These are phyloP conservation scores for Daktulosphaira vitifoliae DNA, from an alignment of 1,140 invertebrate genomes.

Conservation along the genomic window DNA sequence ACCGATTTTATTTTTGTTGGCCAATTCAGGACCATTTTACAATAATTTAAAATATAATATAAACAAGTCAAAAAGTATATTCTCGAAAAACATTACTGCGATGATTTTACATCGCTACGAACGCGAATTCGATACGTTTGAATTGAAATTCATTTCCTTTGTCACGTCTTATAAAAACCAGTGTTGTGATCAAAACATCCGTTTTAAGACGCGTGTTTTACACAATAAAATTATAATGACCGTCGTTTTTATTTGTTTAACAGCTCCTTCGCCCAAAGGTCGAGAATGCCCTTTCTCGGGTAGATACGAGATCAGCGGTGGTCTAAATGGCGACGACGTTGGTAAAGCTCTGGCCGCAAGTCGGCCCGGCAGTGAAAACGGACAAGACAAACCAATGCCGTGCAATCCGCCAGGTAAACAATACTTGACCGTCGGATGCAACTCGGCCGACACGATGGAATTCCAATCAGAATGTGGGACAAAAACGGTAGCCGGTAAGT, in stretches of 20 bases:
- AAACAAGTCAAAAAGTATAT: too few species aligned
- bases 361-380: constrained; percentile 22
- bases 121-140: too few species aligned
- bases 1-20: too few species aligned
- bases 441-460: constrained; percentile 50
- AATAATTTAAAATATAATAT: too few species aligned
- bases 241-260: constrained; percentile 19
- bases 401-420: constrained; percentile 34
- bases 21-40: too few species aligned
- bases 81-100: too few species aligned
- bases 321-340: constrained; percentile 30
- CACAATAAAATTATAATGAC: too few species aligned
- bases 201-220: too few species aligned
- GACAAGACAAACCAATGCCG: constrained; percentile 10
- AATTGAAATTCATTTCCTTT: too few species aligned
- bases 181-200: too few species aligned
- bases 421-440: constrained; percentile 37
- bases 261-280: constrained; percentile 36
- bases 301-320: constrained; percentile 36
- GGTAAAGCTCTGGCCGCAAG: constrained; percentile 31
- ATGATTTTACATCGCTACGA: too few species aligned
- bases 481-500: constrained; percentile 33
- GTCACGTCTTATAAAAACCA: too few species aligned
- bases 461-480: constrained; percentile 55
- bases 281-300: constrained; percentile 37